Evolutionary conservation across 2,888 invertebrate genomes (phyloP), one percentile per base, ranked within the genome.

Genomic region (Trachelus troglodyta): DNA sequence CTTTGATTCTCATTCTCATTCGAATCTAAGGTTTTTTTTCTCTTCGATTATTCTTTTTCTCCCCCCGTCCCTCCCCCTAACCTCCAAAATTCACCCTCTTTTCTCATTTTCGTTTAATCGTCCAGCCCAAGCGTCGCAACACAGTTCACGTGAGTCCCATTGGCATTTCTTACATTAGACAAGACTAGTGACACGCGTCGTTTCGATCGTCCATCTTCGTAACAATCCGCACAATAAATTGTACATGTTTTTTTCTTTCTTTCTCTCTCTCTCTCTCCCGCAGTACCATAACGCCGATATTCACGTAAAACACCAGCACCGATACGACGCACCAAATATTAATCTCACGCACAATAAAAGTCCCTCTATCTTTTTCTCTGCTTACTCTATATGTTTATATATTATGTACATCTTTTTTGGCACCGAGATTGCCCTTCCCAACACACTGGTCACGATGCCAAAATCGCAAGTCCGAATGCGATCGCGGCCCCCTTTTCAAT

Each of bases 391-490:
- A 85, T 35, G 73, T 88, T 89, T 88, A 88, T 87, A 88, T 90
- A 89, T 87, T 91, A 90, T 91, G 81, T 91, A 90, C 90, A 91
- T 88, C 88, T 89, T 34, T 9, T 89, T 90, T 91, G 91, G 91
- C 91, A 91, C 90, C 89, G 85, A 83, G 87, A 88, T 84, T 84
- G 85, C 86, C 83, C 83, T 83, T 86, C 82, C 81, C 80, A 80
- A 79, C 75, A 78, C 75, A 23, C 56, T 23, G 80, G 81, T 40
- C 80, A 83, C 83, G 83, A 85, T 85, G 83, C 85, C 83, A 83
- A 82, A 82, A 77, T 76, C 81, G 82, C 83, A 82, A 80, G 81
- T 80, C 77, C 77, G 69, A n/a, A 79, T 79, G 79, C 76, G 79
- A 82, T 78, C 69, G 75, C 79, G 79, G 78, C 15, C 9, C 23